Evolutionary conservation across 1,140 invertebrate species (phyloP).

Genomic region (Alviniconcha marisindica): DNA sequence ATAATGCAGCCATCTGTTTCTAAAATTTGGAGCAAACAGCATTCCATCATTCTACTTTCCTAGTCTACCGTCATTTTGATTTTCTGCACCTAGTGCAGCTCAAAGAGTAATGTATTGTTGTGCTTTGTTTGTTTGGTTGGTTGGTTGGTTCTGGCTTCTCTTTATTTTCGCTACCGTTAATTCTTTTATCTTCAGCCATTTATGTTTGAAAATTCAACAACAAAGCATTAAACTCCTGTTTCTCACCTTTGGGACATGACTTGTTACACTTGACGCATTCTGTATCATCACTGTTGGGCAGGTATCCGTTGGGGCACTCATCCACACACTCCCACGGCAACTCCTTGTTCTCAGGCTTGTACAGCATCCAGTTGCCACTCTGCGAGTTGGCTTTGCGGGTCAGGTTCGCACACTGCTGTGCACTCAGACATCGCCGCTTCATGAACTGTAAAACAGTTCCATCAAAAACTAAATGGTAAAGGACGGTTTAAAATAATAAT

Average conservation of each 20-base stretch:
- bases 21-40: too few species aligned
- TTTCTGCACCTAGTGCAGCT: too few species aligned
- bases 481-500: too few species aligned
- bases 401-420: constrained; percentile 82
- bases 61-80: too few species aligned
- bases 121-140: too few species aligned
- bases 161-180: not conserved
- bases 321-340: constrained; percentile 80
- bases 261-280: constrained; percentile 75
- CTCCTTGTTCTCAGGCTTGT: constrained; percentile 45
- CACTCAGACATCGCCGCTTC: constrained; percentile 86
- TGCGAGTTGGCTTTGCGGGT: constrained; percentile 22
- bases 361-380: constrained; percentile 36
- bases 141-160: too few species aligned
- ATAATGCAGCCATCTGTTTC: too few species aligned
- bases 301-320: constrained; percentile 86
- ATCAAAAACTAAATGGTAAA: not conserved
- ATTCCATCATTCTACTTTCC: too few species aligned
- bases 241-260: constrained; percentile 77
- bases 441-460: constrained; percentile 77
- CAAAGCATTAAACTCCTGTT: too few species aligned
- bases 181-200: too few species aligned
- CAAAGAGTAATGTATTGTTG: too few species aligned
- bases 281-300: constrained; percentile 75
- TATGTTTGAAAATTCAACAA: too few species aligned